Percentiles rank a stretch among this genome's conserved stretches.
Evolutionary conservation across 2,113 vertebrate species (phyloP).

Genomic region (Aptenodytes forsteri): DNA sequence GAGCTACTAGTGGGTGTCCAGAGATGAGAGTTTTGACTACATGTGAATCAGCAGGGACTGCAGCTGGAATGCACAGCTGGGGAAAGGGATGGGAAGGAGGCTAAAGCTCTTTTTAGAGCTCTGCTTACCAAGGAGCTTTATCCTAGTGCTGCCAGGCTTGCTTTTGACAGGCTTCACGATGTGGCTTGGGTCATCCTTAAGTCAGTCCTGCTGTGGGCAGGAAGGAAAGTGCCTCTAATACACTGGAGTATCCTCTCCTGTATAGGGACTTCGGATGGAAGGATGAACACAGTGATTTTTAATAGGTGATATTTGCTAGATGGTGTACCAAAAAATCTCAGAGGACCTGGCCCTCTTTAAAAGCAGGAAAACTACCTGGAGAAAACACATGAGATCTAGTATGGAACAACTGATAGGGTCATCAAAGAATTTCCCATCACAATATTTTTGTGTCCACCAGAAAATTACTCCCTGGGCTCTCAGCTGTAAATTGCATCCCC

Average conservation of each 20-base stretch:
- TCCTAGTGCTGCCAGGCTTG: background rate
- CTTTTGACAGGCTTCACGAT: background rate
- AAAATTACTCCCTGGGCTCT: background rate
- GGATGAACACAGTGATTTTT: background rate
- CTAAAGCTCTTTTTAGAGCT: background rate
- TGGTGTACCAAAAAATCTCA: background rate
- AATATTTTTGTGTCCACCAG: background rate
- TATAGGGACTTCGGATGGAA: background rate
- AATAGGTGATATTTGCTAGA: background rate
- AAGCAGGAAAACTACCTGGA: background rate
- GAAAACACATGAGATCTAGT: background rate
- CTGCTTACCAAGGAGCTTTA: background rate
- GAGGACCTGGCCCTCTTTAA: background rate
- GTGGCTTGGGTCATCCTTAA: background rate
- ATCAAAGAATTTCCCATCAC: background rate
- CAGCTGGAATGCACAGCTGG: background rate
- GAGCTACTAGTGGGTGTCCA: background rate
- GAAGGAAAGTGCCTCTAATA: background rate
- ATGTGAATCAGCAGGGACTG: background rate
- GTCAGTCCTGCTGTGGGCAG: background rate
- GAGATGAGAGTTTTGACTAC: background rate
- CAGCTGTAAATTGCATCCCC: background rate
- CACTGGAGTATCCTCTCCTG: background rate
- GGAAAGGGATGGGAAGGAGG: background rate
- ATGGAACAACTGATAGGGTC: background rate